These are phyloP conservation scores for Brevimyrus niger DNA, from an alignment of 2,113 vertebrate genomes.

Conservation along the genomic window DNA sequence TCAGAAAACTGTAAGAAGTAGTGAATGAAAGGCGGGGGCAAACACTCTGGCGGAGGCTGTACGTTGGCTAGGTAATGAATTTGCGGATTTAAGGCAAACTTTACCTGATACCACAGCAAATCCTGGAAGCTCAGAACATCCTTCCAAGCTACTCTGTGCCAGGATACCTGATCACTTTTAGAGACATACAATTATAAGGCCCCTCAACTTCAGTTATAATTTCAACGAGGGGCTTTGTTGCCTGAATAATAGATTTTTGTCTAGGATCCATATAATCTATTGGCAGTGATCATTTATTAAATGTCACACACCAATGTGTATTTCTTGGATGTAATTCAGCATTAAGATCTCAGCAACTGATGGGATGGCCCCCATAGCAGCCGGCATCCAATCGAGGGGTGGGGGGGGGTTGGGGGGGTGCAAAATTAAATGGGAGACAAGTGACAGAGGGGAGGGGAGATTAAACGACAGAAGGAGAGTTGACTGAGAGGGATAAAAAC, in stretches of 20 bases:
- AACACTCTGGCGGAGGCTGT: not conserved
- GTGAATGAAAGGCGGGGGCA: not conserved
- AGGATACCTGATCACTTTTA: not conserved
- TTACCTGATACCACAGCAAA: not conserved
- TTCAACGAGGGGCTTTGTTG: not conserved
- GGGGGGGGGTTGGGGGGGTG: too few relatives aligned
- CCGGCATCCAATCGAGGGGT: not conserved
- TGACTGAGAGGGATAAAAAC: not conserved
- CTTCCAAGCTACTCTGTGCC: not conserved
- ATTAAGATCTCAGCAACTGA: not conserved
- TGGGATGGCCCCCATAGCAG: not conserved
- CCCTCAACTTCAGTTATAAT: not conserved
- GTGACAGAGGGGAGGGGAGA: not conserved
- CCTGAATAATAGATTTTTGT: not conserved
- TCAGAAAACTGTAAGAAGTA: not conserved
- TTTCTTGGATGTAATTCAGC: not conserved
- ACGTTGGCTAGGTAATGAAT: not conserved
- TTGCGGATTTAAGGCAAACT: not conserved
- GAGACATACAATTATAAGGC: not conserved
- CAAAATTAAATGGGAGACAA: not conserved
- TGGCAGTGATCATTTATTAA: not conserved
- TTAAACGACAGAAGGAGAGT: not conserved
- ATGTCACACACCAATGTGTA: not conserved
- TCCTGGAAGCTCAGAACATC: not conserved
- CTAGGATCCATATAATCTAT: not conserved